Base-by-base conservation (phyloP, 1,140 invertebrate genomes). In the Brachystomella parvula region DNA sequence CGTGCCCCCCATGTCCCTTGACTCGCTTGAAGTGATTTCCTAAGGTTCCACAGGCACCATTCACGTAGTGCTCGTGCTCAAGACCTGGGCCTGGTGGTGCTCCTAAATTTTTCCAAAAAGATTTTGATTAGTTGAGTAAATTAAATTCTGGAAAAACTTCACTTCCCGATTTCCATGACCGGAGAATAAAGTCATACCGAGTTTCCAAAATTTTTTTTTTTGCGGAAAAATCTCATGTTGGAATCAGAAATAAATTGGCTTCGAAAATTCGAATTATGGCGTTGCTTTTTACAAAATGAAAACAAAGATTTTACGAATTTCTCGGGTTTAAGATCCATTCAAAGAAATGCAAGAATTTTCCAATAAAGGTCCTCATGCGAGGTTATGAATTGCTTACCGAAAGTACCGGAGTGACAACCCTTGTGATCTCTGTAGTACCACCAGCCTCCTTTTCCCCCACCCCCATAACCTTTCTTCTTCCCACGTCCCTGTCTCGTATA, bases 361-460 rank as follows among this genome's bases (percentile, higher is more conserved):
- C n/a, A n/a, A n/a, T n/a, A n/a, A n/a, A n/a, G n/a, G n/a, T n/a
- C n/a, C n/a, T n/a, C n/a, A n/a, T n/a, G n/a, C n/a, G n/a, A n/a
- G n/a, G n/a, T n/a, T n/a, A n/a, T n/a, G 9, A n/a, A 19, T 53
- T 53, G 21, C 9, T 53, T 19, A 53, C 49, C 49, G 21, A 53
- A 53, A 19, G 49, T 53, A 6, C 49, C 49, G 3, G 49, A 53
- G 24, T 53, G 49, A 24, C 49, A 53, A 17, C 49, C 49, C 49
- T 53, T 53, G 49, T 53, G 49, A 24, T 53, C 49, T 24, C 49
- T 53, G 24, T 53, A 53, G 49, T 53, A 53, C 49, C 49, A 53
- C 49, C 49, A 53, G 49, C 49, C 49, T 53, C 49, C 49, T 26
- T 53, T 12, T 6, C 49, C 49, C 49, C 49, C 12, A 44, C 39